phyloP scores from a whole-genome alignment of 2,113 vertebrate genomes.

The Oryzias melastigma region DNA sequence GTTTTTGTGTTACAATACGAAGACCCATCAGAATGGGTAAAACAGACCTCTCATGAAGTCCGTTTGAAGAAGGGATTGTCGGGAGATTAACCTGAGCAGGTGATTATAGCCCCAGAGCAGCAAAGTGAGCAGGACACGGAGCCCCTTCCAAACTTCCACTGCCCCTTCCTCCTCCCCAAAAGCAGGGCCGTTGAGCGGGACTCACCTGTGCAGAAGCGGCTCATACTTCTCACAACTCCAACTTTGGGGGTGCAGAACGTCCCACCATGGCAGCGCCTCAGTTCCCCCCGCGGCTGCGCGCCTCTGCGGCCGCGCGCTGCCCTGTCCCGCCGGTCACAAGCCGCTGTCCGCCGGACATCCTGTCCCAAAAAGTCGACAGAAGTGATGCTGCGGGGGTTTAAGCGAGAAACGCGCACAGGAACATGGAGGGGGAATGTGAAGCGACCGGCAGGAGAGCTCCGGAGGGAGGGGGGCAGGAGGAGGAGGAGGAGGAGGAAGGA shows the following conservation, averaged over 20 bases:
- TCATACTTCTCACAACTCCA: slow-evolving; percentile 17
- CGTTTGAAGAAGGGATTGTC: too few relatives aligned
- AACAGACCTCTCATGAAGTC: too few relatives aligned
- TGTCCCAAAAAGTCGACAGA: neutral
- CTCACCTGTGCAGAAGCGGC: slow-evolving; percentile 33
- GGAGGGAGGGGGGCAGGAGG: neutral
- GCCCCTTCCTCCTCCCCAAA: neutral
- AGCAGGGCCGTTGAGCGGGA: neutral
- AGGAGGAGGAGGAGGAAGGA: slow-evolving; percentile 1
- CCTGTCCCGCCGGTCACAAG: slow-evolving; percentile 7
- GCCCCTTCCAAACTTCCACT: neutral
- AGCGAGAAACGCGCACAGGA: slow-evolving; percentile 4
- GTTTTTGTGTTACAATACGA: neutral
- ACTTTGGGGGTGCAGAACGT: slow-evolving; percentile 36
- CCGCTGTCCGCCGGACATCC: neutral
- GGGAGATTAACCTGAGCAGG: too few relatives aligned
- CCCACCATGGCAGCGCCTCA: slow-evolving; percentile 38
- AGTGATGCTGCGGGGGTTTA: neutral
- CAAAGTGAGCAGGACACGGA: too few relatives aligned
- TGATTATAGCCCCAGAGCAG: too few relatives aligned
- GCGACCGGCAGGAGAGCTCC: neutral
- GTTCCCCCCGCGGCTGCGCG: slow-evolving; percentile 23
- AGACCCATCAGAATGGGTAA: too few relatives aligned
- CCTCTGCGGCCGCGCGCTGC: neutral
- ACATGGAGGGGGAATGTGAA: neutral